phyloP scores from a whole-genome alignment of 2,113 vertebrate species.

The Spilogale gracilis region DNA sequence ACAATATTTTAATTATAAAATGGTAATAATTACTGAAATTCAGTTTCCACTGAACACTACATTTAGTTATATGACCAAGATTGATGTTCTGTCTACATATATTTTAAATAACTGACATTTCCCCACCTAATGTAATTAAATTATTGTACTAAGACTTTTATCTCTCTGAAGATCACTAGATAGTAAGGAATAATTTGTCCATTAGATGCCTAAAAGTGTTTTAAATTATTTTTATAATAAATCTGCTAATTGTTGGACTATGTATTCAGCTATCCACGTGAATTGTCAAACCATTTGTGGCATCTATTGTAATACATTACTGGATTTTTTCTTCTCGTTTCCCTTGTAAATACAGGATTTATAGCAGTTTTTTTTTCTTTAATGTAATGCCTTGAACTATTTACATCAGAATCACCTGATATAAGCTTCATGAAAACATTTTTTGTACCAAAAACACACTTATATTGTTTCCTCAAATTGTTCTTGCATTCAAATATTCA shows the following conservation, averaged over 20 bases:
- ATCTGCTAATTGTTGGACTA: background rate
- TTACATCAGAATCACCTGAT: background rate
- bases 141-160: background rate
- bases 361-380: background rate
- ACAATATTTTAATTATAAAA: background rate
- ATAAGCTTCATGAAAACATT: background rate
- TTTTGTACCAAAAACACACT: background rate
- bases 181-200: background rate
- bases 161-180: conserved; percentile 11
- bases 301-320: background rate
- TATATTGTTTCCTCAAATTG: background rate
- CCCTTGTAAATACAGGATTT: background rate
- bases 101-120: conserved; percentile 33
- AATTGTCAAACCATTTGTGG: background rate
- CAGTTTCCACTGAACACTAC: background rate
- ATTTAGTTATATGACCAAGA: background rate
- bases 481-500: background rate
- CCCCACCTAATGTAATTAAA: background rate
- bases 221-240: background rate
- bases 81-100: background rate
- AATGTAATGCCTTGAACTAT: background rate
- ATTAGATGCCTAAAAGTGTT: background rate
- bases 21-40: background rate
- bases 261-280: background rate
- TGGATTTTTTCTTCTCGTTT: background rate